phyloP scores from a whole-genome alignment of 2,888 invertebrate species.

The Prenolepis imparis region DNA sequence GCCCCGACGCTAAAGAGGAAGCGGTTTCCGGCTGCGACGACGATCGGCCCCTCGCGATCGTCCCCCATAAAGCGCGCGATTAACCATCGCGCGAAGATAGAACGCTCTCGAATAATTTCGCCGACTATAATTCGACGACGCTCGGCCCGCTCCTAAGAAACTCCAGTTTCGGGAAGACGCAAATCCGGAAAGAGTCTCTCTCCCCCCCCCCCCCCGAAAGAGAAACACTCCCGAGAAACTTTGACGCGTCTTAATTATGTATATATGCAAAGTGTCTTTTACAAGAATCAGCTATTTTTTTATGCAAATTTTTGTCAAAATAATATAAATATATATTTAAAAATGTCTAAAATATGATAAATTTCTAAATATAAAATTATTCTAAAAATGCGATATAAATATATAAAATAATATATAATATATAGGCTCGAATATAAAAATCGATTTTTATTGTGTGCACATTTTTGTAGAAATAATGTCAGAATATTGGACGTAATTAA shows the following conservation, averaged over 20 bases:
- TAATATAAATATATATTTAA: too few relatives aligned
- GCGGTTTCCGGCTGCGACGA: slow-evolving; percentile 61
- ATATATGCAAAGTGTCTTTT: not conserved
- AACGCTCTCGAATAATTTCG: slow-evolving; percentile 33
- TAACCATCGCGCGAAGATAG: slow-evolving; percentile 63
- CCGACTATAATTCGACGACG: slow-evolving; percentile 1
- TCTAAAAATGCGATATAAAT: too few relatives aligned
- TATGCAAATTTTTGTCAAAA: too few relatives aligned
- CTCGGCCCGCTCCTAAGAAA: not conserved
- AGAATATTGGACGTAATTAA: slow-evolving; percentile 1
- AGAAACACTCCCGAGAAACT: not conserved
- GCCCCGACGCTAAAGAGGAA: slow-evolving; percentile 71
- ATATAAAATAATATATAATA: too few relatives aligned
- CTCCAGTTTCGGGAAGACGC: not conserved
- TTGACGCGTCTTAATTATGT: not conserved
- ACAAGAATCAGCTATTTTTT: not conserved
- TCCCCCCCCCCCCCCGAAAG: not conserved
- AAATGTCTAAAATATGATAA: too few relatives aligned
- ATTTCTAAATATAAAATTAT: too few relatives aligned
- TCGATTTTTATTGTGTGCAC: too few relatives aligned
- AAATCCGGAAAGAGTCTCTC: too few relatives aligned
- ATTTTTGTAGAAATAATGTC: not conserved
- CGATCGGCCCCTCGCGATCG: slow-evolving; percentile 68
- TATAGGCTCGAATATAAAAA: too few relatives aligned
- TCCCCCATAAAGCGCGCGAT: slow-evolving; percentile 71